Base-by-base conservation (phyloP, 2,888 invertebrate genomes). In the Sinohyriopsis cumingii region DNA sequence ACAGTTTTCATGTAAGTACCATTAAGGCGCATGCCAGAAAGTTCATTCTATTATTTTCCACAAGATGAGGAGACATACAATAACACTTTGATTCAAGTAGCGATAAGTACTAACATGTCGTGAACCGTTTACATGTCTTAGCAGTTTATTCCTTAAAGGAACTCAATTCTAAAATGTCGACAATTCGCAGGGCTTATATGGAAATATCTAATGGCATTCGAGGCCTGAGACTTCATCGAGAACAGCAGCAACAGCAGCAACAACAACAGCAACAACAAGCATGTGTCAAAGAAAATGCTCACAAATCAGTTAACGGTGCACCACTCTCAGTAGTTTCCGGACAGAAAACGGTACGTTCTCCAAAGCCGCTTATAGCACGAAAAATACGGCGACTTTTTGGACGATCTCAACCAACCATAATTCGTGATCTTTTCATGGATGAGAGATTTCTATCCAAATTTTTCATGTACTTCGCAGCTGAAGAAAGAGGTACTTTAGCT, bases 361-460 rank as follows among this genome's bases (percentile, higher is more conserved):
- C 86, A 45, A 86, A 86, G 63, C 84, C 86, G 12, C 78, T 85
- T 24, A 84, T 86, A 55, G 84, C 82, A 24, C 70, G 82, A 67
- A 82, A 85, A 70, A 83, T 86, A 64, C 74, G 84, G 63, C 82
- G 82, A 53, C 74, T 86, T 62, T 85, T 82, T 69, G 84, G 84
- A 18, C 74, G 75, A 53, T 72, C 71, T 53, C 82, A 79, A 63
- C 84, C 77, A 59, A 82, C 76, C 7, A 82, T 80, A 12, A 82
- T 85, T 19, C 67, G 78, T 22, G 86, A 87, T 69, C 67, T 96
- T 82, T 92, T 96, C 90, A 92, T 93, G 86, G 96, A 97, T 88
- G 96, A 96, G 82, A 93, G 94, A 78, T 97, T 97, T 90, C 93
- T 98, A 59, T 93, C 93, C 71, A 93, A 93, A 86, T 95, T 97